Conservation (phyloP, 2,113 vertebrate genomes). For the Poecilia latipinna region DNA sequence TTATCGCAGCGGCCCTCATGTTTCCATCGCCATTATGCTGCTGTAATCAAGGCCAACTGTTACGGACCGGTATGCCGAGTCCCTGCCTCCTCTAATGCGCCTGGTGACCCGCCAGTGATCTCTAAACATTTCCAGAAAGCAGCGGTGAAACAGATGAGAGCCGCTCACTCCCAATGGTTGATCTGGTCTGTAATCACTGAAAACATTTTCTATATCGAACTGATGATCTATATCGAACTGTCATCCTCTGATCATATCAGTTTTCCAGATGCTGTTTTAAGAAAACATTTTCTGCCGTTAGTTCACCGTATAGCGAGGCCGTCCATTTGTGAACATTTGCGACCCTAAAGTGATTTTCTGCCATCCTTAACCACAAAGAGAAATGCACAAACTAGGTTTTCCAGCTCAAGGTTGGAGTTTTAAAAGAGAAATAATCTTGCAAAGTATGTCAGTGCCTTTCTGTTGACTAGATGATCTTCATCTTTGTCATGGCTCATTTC, state of each 20-base stretch:
- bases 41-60: constrained; percentile 9
- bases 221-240: background rate
- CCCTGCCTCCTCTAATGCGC: constrained; percentile 25
- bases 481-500: too few relatives aligned
- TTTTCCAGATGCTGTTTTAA: background rate
- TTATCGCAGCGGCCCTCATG: constrained; percentile 9
- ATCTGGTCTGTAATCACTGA: background rate
- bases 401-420: too few relatives aligned
- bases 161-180: too few relatives aligned
- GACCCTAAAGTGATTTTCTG: too few relatives aligned
- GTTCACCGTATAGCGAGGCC: too few relatives aligned
- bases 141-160: background rate
- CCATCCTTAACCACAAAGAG: too few relatives aligned
- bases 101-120: constrained; percentile 27
- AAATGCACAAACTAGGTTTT: too few relatives aligned
- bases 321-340: too few relatives aligned
- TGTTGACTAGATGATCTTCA: too few relatives aligned
- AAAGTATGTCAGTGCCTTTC: too few relatives aligned
- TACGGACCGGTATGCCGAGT: constrained; percentile 2
- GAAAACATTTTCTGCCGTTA: background rate
- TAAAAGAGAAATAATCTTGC: too few relatives aligned
- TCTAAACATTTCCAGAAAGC: background rate
- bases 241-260: background rate
- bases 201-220: background rate
- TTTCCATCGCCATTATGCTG: constrained; percentile 6